These are phyloP conservation scores for Chloebia gouldiae DNA, from an alignment of 2,113 vertebrate species.

Conservation along the genomic window DNA sequence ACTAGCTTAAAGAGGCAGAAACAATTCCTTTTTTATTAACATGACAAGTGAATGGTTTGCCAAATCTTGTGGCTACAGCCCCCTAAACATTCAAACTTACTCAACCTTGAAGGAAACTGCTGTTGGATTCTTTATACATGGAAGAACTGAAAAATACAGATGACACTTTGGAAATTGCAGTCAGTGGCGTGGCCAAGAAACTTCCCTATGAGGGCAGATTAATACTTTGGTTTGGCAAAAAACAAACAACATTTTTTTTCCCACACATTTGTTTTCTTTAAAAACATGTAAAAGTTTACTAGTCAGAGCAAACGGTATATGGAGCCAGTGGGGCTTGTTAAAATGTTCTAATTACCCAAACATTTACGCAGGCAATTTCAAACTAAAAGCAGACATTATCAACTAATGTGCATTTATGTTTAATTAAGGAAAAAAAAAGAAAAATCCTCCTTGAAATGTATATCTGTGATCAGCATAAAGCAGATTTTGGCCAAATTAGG, in stretches of 20 bases:
- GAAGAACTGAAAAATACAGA: conserved; percentile 38
- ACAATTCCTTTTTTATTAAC: conserved; percentile 49
- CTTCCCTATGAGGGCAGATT: conserved; percentile 9
- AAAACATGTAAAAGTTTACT: conserved; percentile 40
- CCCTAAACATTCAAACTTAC: conserved; percentile 20
- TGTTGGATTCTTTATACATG: conserved; percentile 29
- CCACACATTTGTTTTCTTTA: conserved; percentile 44
- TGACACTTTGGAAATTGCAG: conserved; percentile 45
- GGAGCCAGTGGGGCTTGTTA: conserved; percentile 54
- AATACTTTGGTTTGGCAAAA: conserved; percentile 36
- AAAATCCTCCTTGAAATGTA: neutral
- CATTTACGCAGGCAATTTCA: neutral
- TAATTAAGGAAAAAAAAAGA: neutral
- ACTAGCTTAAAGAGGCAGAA: conserved; percentile 42
- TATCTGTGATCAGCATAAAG: neutral
- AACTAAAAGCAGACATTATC: conserved; percentile 38
- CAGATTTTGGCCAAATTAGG: neutral
- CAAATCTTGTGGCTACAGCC: conserved; percentile 51
- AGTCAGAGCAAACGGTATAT: neutral
- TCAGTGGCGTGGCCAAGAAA: conserved; percentile 2
- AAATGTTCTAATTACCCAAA: conserved; percentile 27
- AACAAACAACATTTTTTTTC: conserved; percentile 30
- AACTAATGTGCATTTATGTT: neutral
- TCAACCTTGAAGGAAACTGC: conserved; percentile 58
- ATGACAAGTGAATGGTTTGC: conserved; percentile 30